phyloP scores from a whole-genome alignment of 2,113 vertebrate species.

The Serilophus lunatus region DNA sequence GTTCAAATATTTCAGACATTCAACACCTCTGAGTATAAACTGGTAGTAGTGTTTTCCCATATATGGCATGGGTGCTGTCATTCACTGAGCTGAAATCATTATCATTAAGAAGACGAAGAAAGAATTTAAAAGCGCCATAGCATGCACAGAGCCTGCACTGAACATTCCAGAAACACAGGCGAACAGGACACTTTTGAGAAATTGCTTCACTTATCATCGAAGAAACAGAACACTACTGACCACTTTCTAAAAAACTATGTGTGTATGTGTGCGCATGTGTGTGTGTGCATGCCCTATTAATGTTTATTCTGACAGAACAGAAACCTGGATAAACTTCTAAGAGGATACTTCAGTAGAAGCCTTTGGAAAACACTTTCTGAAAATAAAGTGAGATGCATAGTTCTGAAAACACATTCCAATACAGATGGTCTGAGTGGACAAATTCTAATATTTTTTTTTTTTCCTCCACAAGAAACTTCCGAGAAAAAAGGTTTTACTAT shows the following conservation, averaged over 20 bases:
- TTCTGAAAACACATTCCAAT: not conserved
- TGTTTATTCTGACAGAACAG: not conserved
- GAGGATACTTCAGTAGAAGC: not conserved
- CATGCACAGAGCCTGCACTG: not conserved
- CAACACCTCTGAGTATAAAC: not conserved
- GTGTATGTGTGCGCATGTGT: too few species aligned
- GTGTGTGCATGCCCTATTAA: too few species aligned
- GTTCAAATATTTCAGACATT: not conserved
- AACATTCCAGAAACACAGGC: not conserved
- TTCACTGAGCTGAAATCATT: not conserved
- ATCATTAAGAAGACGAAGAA: not conserved
- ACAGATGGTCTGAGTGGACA: not conserved
- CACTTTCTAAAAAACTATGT: not conserved
- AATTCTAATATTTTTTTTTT: not conserved
- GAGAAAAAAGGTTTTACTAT: not conserved
- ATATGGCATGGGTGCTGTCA: fast-evolving
- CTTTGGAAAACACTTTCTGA: not conserved
- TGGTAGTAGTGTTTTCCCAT: not conserved
- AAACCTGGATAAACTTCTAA: not conserved
- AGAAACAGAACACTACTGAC: not conserved
- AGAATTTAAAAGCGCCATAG: not conserved
- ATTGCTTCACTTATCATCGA: not conserved
- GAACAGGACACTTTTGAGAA: not conserved
- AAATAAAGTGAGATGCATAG: not conserved
- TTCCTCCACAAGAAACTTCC: not conserved